Conservation (phyloP, 2,113 vertebrate species). For the Mohoua ochrocephala region DNA sequence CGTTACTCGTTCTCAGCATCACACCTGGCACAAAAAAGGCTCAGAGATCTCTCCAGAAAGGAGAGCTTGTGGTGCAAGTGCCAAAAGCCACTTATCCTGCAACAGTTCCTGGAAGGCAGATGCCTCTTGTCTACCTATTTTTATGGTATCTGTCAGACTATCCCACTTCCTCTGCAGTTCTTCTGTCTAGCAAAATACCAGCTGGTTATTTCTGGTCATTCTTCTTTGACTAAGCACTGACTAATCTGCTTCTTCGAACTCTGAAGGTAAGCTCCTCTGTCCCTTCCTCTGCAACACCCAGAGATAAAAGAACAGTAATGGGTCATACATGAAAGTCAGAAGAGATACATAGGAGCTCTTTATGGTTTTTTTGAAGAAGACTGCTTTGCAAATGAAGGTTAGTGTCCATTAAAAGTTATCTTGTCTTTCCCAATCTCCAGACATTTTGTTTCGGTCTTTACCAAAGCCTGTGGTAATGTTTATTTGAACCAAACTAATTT, state of each 20-base stretch:
- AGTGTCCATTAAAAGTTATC: neutral
- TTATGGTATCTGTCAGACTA: slow-evolving; percentile 18
- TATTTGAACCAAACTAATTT: neutral
- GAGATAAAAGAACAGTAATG: neutral
- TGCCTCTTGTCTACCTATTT: slow-evolving; percentile 25
- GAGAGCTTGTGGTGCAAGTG: neutral
- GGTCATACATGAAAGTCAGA: neutral
- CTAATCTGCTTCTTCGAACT: neutral
- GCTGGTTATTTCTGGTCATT: slow-evolving; percentile 28
- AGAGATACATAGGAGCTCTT: neutral
- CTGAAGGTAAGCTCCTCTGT: neutral
- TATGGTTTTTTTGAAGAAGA: neutral
- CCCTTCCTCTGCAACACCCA: neutral
- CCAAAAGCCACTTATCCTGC: neutral
- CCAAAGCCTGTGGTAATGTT: neutral
- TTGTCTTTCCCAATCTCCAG: neutral
- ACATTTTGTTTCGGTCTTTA: neutral
- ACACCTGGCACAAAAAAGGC: neutral
- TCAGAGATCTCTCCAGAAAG: slow-evolving; percentile 8
- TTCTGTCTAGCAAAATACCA: slow-evolving; percentile 39
- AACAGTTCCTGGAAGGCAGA: slow-evolving; percentile 31
- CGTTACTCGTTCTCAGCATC: neutral
- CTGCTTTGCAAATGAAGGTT: neutral
- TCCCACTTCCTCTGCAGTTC: slow-evolving; percentile 18
- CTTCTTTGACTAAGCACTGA: neutral